Percentiles rank a stretch among this genome's conserved stretches.
Evolutionary conservation across 2,113 vertebrate species (phyloP).

Genomic region (Brachypodius melanocephalos): DNA sequence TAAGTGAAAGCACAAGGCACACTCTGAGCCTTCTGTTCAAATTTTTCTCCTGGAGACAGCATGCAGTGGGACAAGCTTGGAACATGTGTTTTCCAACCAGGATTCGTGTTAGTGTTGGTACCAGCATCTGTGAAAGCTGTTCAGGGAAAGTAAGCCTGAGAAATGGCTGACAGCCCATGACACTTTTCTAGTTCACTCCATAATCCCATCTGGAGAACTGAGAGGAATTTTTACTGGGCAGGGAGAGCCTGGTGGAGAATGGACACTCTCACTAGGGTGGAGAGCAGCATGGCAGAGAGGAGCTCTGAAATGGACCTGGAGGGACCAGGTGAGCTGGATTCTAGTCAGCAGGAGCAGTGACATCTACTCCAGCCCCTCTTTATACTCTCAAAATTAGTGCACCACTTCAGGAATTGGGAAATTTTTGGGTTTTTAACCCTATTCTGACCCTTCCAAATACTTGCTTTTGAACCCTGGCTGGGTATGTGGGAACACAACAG

Average conservation of each 20-base stretch:
- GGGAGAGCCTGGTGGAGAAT: neutral
- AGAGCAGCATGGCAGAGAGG: neutral
- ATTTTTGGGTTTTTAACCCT: neutral
- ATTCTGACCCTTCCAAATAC: neutral
- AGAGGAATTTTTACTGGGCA: neutral
- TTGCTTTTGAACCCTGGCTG: neutral
- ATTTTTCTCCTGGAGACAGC: neutral
- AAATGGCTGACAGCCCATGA: neutral
- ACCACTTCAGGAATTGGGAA: neutral
- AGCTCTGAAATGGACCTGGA: neutral
- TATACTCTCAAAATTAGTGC: neutral
- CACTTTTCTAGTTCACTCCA: neutral
- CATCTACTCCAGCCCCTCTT: neutral
- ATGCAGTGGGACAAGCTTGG: neutral
- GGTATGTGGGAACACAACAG: neutral
- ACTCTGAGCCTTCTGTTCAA: neutral
- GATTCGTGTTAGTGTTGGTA: constrained; percentile 3
- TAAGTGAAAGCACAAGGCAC: neutral
- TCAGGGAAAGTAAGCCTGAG: neutral
- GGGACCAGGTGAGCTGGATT: constrained; percentile 3
- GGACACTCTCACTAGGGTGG: neutral
- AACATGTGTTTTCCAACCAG: neutral
- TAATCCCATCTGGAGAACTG: neutral
- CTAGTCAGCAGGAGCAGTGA: neutral
- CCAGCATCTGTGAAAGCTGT: neutral